phyloP scores from a whole-genome alignment of 35 echinoderm and acorn worm genomes.

The Apostichopus japonicus region DNA sequence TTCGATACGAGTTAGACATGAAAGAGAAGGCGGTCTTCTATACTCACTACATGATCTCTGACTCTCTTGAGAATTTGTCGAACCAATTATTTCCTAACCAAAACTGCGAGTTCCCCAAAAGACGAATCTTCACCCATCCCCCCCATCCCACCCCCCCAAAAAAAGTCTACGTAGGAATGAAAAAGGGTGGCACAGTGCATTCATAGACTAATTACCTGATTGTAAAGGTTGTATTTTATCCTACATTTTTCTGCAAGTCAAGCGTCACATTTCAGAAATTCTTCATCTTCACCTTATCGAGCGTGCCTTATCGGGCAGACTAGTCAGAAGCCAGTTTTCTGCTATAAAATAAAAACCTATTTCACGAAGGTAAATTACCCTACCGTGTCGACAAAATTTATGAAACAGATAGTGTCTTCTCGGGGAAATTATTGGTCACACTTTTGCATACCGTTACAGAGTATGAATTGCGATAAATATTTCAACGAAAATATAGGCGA shows the following conservation, averaged over 20 bases:
- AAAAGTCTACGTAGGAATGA: no score
- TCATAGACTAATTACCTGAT: constrained; percentile 13
- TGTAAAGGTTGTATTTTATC: constrained; percentile 26
- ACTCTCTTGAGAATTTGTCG: no score
- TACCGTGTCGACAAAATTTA: neutral
- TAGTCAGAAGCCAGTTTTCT: neutral
- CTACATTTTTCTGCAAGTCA: neutral
- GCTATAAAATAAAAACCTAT: constrained; percentile 26
- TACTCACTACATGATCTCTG: no score
- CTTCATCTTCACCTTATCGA: neutral
- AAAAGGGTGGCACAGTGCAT: no score
- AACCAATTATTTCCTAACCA: no score
- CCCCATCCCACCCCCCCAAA: no score
- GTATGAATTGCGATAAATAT: constrained; percentile 22
- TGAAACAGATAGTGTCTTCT: constrained; percentile 26
- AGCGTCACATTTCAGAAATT: neutral
- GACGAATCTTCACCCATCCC: no score
- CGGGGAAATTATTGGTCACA: constrained; percentile 16
- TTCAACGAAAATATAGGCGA: constrained; percentile 16
- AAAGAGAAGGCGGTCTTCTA: no score
- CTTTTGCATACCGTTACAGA: constrained; percentile 48
- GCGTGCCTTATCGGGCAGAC: constrained; percentile 1
- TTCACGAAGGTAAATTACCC: constrained; percentile 31
- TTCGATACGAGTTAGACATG: no score
- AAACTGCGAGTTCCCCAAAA: no score